Conservation (phyloP, 2,113 vertebrate species). For the Cynocephalus volans region DNA sequence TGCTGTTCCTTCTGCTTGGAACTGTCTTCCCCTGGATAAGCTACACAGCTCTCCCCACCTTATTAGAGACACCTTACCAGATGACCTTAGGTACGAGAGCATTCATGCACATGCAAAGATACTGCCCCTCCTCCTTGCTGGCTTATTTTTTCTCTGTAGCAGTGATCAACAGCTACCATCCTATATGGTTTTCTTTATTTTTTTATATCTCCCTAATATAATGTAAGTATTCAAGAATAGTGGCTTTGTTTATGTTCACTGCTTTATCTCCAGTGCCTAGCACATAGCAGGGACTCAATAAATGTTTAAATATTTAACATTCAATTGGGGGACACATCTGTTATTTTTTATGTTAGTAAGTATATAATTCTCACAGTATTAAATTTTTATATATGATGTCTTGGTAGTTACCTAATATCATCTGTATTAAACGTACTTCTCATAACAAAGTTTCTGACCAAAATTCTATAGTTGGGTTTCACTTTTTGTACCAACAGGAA, state of each 20-base stretch:
- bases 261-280: neutral
- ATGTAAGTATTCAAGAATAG: neutral
- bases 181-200: neutral
- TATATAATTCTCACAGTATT: neutral
- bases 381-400: neutral
- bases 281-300: neutral
- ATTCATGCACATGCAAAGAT: neutral
- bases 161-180: neutral
- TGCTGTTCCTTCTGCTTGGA: neutral
- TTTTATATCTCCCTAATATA: neutral
- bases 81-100: neutral
- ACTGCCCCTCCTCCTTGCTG: neutral
- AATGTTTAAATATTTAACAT: constrained; percentile 19
- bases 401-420: neutral
- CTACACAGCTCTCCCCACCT: neutral
- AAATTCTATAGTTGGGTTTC: neutral
- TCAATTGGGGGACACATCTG: neutral
- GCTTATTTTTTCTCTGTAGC: neutral
- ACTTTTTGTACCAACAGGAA: neutral
- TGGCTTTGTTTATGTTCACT: neutral
- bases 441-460: neutral
- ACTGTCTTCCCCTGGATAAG: neutral
- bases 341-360: constrained; percentile 1
- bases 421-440: neutral
- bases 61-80: neutral